Evolutionary conservation across 1,140 invertebrate genomes (phyloP).

Genomic region (Meteorus sp.): DNA sequence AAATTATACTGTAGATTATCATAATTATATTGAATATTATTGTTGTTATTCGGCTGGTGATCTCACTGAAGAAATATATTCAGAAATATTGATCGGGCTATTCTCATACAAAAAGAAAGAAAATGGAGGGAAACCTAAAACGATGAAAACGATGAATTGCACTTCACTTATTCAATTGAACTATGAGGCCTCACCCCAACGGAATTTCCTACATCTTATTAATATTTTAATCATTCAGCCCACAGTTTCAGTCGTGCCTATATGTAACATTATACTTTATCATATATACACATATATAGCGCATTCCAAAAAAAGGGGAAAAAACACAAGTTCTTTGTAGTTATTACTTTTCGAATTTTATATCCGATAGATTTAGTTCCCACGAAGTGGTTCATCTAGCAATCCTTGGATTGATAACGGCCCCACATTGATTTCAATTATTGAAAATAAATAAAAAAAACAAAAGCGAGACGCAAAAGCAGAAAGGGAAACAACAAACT

Average conservation of each 20-base stretch:
- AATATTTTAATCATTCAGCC: conserved; percentile 51
- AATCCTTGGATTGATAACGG: background rate
- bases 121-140: too few relatives aligned
- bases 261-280: conserved; percentile 20
- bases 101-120: too few relatives aligned
- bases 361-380: background rate
- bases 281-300: conserved; percentile 30
- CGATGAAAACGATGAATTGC: too few relatives aligned
- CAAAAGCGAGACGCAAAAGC: background rate
- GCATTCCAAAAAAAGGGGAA: conserved; percentile 37
- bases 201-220: conserved; percentile 40
- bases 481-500: background rate
- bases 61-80: too few relatives aligned
- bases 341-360: conserved; percentile 16
- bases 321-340: conserved; percentile 22
- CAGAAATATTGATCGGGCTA: too few relatives aligned
- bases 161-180: too few relatives aligned
- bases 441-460: conserved; percentile 6
- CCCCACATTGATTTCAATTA: background rate
- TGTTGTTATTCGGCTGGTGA: too few relatives aligned
- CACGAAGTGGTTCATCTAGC: background rate
- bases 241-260: conserved; percentile 34
- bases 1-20: too few relatives aligned
- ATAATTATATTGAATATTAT: too few relatives aligned
- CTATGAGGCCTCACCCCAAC: too few relatives aligned